Base-by-base conservation (phyloP, 2,888 invertebrate genomes). In the Limenitis camilla region DNA sequence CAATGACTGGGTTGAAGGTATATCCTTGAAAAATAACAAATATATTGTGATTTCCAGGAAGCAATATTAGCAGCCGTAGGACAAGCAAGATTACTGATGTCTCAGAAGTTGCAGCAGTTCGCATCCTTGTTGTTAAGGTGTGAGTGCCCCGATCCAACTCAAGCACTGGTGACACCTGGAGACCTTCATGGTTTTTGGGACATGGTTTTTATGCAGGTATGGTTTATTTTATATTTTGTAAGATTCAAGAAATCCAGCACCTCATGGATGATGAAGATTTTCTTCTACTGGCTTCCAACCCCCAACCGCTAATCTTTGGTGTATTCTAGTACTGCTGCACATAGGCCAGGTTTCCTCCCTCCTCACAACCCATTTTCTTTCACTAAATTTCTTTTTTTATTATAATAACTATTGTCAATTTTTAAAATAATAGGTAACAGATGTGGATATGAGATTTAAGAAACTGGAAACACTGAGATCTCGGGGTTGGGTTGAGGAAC, bases 141-240 rank as follows among this genome's bases (percentile, higher is more conserved):
- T 68, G 71, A 86, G 71, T 64, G 73, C 53, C 66, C 85, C 60
- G 60, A 79, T 71, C 54, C 81, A 30, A 85, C 84, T n/a, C 70
- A 78, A 30, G 85, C 88, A 59, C 77, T 89, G 7, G 89, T 93
- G 39, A 91, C 89, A 0, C 88, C 89, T 53, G 89, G 90, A 5
- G 96, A 96, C 81, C 86, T 96, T 49, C 93, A 92, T 63, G 96
- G 96, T 29, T 96, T 95, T 83, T 96, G 96, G 96, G 96, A 96
- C 66, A 93, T 94, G 92, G 90, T 94, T 35, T 90, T 90, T 61
- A 90, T 94, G 76, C 94, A 95, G 86, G 88, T 82, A 19, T 19
- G 19, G n/a, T n/a, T n/a, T n/a, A n/a, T n/a, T n/a, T n/a, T n/a
- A n/a, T n/a, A n/a, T n/a, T n/a, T n/a, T n/a, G n/a, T n/a, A n/a